A percentile compares a stretch with the other conserved stretches of the same genome.
phyloP scores from a whole-genome alignment of 2,888 invertebrate species.

The Danaus chrysippus region DNA sequence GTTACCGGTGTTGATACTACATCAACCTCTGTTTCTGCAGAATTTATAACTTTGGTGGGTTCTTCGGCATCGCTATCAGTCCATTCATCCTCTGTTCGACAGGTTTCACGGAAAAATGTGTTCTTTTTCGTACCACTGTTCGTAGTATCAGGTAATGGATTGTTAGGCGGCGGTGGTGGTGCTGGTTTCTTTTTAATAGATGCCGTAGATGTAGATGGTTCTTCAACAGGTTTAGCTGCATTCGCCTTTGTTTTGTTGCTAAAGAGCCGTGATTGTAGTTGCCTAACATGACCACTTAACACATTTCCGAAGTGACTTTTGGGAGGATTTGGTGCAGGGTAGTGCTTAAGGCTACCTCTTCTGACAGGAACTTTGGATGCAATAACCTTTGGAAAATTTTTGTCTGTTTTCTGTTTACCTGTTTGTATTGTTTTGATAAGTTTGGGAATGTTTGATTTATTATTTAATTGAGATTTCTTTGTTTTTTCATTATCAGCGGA shows the following conservation, averaged over 20 bases:
- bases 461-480: conserved; percentile 9
- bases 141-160: conserved; percentile 42
- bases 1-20: conserved; percentile 40
- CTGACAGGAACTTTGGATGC: conserved; percentile 68
- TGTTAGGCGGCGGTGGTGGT: conserved; percentile 49
- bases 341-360: conserved; percentile 59
- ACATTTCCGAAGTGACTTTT: conserved; percentile 69
- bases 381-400: conserved; percentile 54
- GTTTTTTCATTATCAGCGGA: conserved; percentile 9
- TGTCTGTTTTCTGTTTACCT: conserved; percentile 58
- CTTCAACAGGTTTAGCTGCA: conserved; percentile 38
- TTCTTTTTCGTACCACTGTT: conserved; percentile 53
- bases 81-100: conserved; percentile 82
- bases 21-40: conserved; percentile 43
- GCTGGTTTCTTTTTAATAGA: conserved; percentile 64
- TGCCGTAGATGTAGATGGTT: conserved; percentile 54
- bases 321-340: conserved; percentile 68
- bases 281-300: conserved; percentile 71
- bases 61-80: conserved; percentile 72
- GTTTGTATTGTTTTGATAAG: conserved; percentile 51
- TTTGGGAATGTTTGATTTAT: conserved; percentile 70
- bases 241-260: conserved; percentile 49
- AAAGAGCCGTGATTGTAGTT: conserved; percentile 68
- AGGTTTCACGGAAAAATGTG: conserved; percentile 79
- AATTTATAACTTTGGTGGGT: conserved; percentile 41